Evolutionary conservation across 2,113 vertebrate genomes (phyloP).

Genomic region (Prionailurus viverrinus): DNA sequence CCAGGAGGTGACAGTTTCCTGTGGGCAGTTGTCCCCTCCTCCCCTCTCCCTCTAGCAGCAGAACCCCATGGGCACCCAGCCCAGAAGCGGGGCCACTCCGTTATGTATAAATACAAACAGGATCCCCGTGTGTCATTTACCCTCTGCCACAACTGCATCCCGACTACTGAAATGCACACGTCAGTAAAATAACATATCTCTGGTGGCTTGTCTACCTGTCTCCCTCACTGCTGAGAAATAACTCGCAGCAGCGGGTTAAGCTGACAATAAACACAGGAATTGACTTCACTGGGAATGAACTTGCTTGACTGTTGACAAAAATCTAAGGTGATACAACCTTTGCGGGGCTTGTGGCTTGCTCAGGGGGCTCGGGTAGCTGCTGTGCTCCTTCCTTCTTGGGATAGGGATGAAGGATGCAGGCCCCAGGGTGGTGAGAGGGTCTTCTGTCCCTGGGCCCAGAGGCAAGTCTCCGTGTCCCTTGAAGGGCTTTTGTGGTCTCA

Average conservation of each 20-base stretch:
- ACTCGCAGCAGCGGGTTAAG: neutral
- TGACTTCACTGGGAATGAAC: slow-evolving; percentile 51
- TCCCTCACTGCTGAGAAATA: slow-evolving; percentile 47
- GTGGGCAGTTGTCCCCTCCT: neutral
- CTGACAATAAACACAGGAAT: slow-evolving; percentile 59
- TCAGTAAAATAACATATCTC: slow-evolving; percentile 63
- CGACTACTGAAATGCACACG: neutral
- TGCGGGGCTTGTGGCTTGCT: neutral
- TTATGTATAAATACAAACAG: slow-evolving; percentile 75
- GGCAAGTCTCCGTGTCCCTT: neutral
- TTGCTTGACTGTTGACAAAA: slow-evolving; percentile 65
- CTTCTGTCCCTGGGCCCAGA: neutral
- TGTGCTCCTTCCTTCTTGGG: neutral
- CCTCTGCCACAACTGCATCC: neutral
- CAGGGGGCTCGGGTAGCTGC: neutral
- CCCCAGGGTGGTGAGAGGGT: neutral
- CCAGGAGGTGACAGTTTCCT: neutral
- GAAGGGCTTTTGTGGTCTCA: neutral
- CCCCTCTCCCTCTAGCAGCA: neutral
- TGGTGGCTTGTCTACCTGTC: slow-evolving; percentile 65
- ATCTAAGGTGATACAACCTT: neutral
- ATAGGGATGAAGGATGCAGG: neutral
- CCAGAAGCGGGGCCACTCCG: slow-evolving; percentile 49
- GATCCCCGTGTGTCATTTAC: slow-evolving; percentile 49
- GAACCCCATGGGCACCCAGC: slow-evolving; percentile 53